Evolutionary conservation across 2,888 invertebrate genomes (phyloP), one percentile per base, ranked within the genome.

Genomic region (Machimus rusticus): DNA sequence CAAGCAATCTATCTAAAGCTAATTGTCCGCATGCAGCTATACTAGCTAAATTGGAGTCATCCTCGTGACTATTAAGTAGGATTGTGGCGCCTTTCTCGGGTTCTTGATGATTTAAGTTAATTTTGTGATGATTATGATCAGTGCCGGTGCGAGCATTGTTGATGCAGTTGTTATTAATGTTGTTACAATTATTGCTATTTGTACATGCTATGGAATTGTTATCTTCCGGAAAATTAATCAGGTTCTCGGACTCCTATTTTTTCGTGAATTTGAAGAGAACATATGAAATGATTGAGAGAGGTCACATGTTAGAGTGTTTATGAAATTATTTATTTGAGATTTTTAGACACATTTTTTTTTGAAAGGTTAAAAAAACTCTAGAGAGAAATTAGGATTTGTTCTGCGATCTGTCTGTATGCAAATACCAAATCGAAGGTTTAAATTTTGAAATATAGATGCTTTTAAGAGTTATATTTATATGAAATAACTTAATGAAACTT

Each of bases 1-100:
- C 90, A 51, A 90, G 78, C 81, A 90, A 89, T 87, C 88, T 88
- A 87, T 90, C 90, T 89, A 90, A 88, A 81, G 89, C 89, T 88
- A 89, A 88, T 87, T 89, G 89, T 28, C 89, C 89, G 88, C 88
- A 86, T 87, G 87, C 77, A 87, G 88, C 87, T 87, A 87, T 87
- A 85, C 88, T 89, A 87, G 86, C 74, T 46, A 79, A 31, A 9
- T 88, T 89, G 78, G 87, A 88, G 28, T 87, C 87, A 51, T 51
- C 78, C 37, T 87, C 66, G 74, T 88, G 77, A 82, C 28, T 88
- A 37, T 88, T 87, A 87, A 79, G 23, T 43, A 66, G 66, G 28
- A 66, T 66, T 23, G 23, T 66, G 39, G 39, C 66, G 57, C 51
- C 78, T 66, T 78, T 46, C 19, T 78, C 78, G 37, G 4, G 37